Percentiles rank a stretch among this genome's conserved stretches.
phyloP scores from a whole-genome alignment of 1,140 invertebrate species.

The Acyrthosiphon pisum region DNA sequence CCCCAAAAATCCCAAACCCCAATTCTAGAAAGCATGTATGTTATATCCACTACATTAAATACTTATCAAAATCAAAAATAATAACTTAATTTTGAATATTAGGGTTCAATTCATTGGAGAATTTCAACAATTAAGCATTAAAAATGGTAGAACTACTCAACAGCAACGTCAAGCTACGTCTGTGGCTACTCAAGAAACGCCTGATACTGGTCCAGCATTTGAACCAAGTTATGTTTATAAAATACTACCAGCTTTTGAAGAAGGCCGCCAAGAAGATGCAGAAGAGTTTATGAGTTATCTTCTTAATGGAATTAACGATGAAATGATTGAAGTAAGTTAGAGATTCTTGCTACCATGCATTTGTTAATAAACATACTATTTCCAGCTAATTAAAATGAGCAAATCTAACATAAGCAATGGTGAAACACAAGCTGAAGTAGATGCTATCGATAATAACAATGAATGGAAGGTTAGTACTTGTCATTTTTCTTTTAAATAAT shows the following conservation, averaged over 20 bases:
- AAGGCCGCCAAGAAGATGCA: conserved; percentile 91
- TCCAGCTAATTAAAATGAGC: conserved; percentile 54
- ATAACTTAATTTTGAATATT: not conserved
- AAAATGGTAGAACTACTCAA: conserved; percentile 52
- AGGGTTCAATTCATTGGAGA: conserved; percentile 69
- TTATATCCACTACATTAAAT: conserved; percentile 60
- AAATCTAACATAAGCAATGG: conserved; percentile 63
- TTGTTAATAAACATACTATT: conserved; percentile 9
- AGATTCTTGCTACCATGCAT: not conserved
- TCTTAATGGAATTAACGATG: conserved; percentile 92
- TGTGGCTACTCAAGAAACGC: conserved; percentile 56
- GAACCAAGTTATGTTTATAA: conserved; percentile 84
- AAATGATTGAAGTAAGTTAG: conserved; percentile 83
- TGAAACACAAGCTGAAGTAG: conserved; percentile 65
- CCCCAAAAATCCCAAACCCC: conserved; percentile 75
- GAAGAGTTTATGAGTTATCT: conserved; percentile 93
- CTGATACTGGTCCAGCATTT: conserved; percentile 72
- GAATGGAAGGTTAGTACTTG: conserved; percentile 75
- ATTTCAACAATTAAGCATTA: conserved; percentile 59
- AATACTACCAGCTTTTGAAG: conserved; percentile 75
- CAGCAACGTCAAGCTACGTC: conserved; percentile 59
- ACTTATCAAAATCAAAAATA: not conserved
- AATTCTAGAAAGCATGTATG: conserved; percentile 90
- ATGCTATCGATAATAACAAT: conserved; percentile 63
- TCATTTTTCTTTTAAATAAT: not conserved